Evolutionary conservation across 2,797 vertebrate genomes (phyloP), one percentile per base, ranked within the genome.

Genomic region (Lithobates sylvaticus): DNA sequence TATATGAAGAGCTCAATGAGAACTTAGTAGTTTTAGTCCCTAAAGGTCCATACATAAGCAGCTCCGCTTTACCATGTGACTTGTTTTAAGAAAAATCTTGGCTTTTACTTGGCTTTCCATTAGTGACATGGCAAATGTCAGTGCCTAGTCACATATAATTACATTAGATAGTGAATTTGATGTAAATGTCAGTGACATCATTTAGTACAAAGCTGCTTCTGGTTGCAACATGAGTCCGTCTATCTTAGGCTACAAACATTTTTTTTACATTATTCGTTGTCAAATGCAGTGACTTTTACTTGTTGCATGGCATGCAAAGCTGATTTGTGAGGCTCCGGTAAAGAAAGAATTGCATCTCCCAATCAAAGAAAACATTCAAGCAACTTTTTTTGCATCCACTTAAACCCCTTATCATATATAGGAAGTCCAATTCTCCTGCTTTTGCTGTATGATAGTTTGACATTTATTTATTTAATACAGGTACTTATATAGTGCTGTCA

Each of bases 51-150:
- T 47, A 47, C 44, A 1, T 54, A 5, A 2, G 13, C 18, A 5
- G 13, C 16, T 4, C 2, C 50, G 13, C 13, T 3, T 54, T 54
- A 16, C 15, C 36, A 47, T 29, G 10, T 69, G 65, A 61, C 27
- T 23, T 21, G 15, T 54, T 32, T 76, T 58, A 10, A 34, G 2
- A 44, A 39, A 39, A 39, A 39, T 44, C 77, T 79, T 26, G 42
- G n/a, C 39, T 23, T 68, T 39, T 29, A 12, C 76, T 65, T 39
- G 36, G 76, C 21, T 64, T 78, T 78, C 34, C 34, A 65, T 64
- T 42, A 78, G 76, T 65, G 32, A 64, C 76, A 65, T 64, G 54
- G 29, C 21, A 68, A 67, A 67, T 79, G 77, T 44, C 64, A 68
- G 39, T 26, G 34, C 50, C 67, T 70, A 44, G 44, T 34, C 65